Conservation (phyloP, 2,797 vertebrate genomes). For the Perodicticus potto region DNA sequence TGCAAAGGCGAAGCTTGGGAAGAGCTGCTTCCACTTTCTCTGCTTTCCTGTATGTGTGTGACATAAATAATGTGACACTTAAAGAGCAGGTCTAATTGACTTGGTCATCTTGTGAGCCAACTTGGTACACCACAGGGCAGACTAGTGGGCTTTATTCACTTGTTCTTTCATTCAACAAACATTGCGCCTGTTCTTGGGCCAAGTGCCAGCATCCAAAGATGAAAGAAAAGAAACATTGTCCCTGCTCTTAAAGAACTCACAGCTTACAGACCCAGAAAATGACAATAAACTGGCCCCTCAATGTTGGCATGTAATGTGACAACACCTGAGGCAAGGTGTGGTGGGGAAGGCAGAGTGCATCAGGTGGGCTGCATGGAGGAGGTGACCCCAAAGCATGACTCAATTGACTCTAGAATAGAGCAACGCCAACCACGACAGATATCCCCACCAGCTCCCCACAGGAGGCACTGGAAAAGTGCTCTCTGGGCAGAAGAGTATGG, state of each 20-base stretch:
- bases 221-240: not conserved
- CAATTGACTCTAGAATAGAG: not conserved
- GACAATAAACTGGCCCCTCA: not conserved
- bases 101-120: not conserved
- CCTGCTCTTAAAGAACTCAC: not conserved
- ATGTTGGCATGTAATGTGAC: rapidly evolving
- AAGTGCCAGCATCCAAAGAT: not conserved
- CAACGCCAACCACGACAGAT: not conserved
- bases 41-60: not conserved
- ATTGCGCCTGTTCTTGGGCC: not conserved
- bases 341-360: not conserved
- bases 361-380: not conserved
- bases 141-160: not conserved
- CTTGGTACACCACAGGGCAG: not conserved
- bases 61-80: not conserved
- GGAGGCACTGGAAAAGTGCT: not conserved
- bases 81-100: not conserved
- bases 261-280: not conserved
- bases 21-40: not conserved
- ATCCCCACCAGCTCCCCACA: rapidly evolving
- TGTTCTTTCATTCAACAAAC: not conserved
- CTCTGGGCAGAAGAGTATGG: not conserved
- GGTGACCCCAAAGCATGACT: not conserved
- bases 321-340: too few relatives aligned
- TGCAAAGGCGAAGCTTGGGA: not conserved